Evolutionary conservation across 2,113 vertebrate species (phyloP).

Genomic region (Neodontobutis hainanensis): DNA sequence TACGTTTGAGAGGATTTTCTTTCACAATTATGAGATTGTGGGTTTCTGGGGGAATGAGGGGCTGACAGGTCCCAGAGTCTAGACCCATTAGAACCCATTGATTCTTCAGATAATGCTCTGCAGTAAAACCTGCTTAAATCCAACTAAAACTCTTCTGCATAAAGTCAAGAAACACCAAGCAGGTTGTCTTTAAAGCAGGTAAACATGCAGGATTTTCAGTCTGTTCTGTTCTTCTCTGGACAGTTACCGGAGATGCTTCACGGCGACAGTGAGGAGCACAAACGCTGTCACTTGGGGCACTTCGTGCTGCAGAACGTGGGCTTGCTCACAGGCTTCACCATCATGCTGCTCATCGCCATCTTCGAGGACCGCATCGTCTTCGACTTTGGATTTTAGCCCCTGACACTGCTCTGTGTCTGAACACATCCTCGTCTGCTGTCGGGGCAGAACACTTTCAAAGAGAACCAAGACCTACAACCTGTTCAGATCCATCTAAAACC

Average conservation of each 20-base stretch:
- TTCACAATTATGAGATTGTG: neutral
- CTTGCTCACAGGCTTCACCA: conserved; percentile 89
- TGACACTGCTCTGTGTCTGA: neutral
- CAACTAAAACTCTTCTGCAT: no score
- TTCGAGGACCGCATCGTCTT: conserved; percentile 95
- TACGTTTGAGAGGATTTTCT: conserved; percentile 67
- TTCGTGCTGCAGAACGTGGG: conserved; percentile 95
- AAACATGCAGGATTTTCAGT: neutral
- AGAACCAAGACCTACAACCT: no score
- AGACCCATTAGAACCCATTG: no score
- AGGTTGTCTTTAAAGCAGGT: no score
- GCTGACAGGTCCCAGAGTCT: no score
- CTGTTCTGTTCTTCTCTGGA: conserved; percentile 12
- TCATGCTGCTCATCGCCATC: conserved; percentile 98
- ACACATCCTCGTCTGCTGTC: neutral
- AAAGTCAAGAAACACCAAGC: no score
- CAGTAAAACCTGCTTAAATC: no score
- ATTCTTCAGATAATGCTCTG: no score
- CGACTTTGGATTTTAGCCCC: conserved; percentile 87
- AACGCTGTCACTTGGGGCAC: conserved; percentile 90
- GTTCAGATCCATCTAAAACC: no score
- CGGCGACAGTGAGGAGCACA: conserved; percentile 92
- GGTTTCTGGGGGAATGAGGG: no score
- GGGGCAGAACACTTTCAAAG: no score
- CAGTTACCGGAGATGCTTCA: conserved; percentile 98